Conservation (phyloP, 2,888 invertebrate species). For the Stictocephala bisonia region DNA sequence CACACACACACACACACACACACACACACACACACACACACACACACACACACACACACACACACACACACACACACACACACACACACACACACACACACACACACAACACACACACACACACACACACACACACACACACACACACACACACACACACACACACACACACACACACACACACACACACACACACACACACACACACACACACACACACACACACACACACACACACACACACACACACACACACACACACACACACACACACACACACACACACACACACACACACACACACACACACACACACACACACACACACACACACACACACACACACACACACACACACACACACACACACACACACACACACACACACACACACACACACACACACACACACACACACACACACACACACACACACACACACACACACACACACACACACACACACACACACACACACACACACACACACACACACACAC, state of each 20-base stretch:
- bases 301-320: neutral
- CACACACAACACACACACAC: too few species aligned
- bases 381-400: neutral
- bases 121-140: neutral
- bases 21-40: neutral
- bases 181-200: neutral
- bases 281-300: neutral
- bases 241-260: neutral
- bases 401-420: neutral
- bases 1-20: neutral
- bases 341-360: neutral
- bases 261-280: neutral
- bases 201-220: neutral
- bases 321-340: neutral
- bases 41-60: neutral
- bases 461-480: neutral
- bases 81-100: neutral
- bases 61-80: neutral
- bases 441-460: neutral
- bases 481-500: neutral
- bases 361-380: neutral
- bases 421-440: neutral
- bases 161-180: neutral
- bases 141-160: neutral
- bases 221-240: neutral